Evolutionary conservation across 2,797 vertebrate genomes (phyloP).

Genomic region (Botia kubotai): DNA sequence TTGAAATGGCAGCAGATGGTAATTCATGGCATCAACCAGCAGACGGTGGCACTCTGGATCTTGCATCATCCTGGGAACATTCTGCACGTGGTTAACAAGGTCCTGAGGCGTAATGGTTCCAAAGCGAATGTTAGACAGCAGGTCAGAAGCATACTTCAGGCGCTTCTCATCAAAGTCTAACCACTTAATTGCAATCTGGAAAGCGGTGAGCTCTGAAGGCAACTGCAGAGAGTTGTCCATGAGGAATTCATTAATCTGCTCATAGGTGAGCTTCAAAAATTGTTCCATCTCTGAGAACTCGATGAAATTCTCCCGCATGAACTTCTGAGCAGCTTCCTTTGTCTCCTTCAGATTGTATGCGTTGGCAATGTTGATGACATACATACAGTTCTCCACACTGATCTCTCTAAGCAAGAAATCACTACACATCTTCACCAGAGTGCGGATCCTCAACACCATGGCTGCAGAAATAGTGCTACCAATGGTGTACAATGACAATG

Average conservation of each 20-base stretch:
- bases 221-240: conserved; percentile 93
- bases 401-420: conserved; percentile 96
- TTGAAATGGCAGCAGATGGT: conserved; percentile 95
- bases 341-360: conserved; percentile 92
- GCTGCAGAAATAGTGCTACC: conserved; percentile 95
- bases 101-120: conserved; percentile 97
- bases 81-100: conserved; percentile 95
- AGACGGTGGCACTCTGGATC: conserved; percentile 96
- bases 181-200: conserved; percentile 98
- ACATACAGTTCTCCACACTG: conserved; percentile 98
- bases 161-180: conserved; percentile 98
- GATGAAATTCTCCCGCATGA: conserved; percentile 97
- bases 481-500: conserved; percentile 94
- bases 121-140: conserved; percentile 93
- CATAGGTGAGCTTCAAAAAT: conserved; percentile 97
- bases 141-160: conserved; percentile 90
- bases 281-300: conserved; percentile 99
- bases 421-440: conserved; percentile 97
- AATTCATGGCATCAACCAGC: conserved; percentile 99
- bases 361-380: conserved; percentile 93
- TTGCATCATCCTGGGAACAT: conserved; percentile 97
- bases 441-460: conserved; percentile 89
- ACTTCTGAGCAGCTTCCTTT: conserved; percentile 91
- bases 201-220: conserved; percentile 95
- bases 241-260: conserved; percentile 97